Evolutionary conservation across 2,113 vertebrate species (phyloP).

Genomic region (Scophthalmus maximus): DNA sequence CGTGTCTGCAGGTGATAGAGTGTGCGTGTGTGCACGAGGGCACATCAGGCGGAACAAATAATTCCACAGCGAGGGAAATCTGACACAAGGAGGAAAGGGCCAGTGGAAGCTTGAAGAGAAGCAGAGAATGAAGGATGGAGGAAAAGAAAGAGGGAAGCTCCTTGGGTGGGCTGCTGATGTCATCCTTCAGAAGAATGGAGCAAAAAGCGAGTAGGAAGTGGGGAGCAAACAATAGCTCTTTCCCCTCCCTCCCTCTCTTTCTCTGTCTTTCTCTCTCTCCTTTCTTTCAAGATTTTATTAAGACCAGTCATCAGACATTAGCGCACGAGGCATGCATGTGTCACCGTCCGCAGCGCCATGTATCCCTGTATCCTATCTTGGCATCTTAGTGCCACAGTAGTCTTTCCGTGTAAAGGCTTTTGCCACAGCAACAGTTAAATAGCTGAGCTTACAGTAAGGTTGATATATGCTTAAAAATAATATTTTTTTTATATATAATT

Average conservation of each 20-base stretch:
- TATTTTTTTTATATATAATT: not conserved
- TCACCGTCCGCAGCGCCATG: constrained; percentile 22
- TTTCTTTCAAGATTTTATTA: constrained; percentile 59
- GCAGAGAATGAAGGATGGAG: constrained; percentile 62
- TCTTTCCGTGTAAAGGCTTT: not conserved
- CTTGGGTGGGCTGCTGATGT: constrained; percentile 86
- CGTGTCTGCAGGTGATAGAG: constrained; percentile 17
- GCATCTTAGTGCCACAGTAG: constrained; percentile 50
- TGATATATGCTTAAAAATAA: not conserved
- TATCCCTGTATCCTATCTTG: constrained; percentile 51
- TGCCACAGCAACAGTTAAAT: not conserved
- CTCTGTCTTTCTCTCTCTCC: constrained; percentile 20
- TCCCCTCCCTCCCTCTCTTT: constrained; percentile 47
- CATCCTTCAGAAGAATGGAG: constrained; percentile 79
- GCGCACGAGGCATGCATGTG: constrained; percentile 37
- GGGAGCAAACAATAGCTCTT: constrained; percentile 77
- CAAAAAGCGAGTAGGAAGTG: constrained; percentile 73
- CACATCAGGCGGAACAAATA: constrained; percentile 62
- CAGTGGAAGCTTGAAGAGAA: constrained; percentile 66
- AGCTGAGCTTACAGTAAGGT: not conserved
- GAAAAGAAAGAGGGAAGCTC: constrained; percentile 71
- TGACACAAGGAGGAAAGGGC: constrained; percentile 70
- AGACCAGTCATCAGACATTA: constrained; percentile 56
- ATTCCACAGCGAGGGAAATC: constrained; percentile 71
- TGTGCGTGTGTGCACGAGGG: constrained; percentile 30